phyloP scores from a whole-genome alignment of 2,797 vertebrate species.

The Astyanax mexicanus region DNA sequence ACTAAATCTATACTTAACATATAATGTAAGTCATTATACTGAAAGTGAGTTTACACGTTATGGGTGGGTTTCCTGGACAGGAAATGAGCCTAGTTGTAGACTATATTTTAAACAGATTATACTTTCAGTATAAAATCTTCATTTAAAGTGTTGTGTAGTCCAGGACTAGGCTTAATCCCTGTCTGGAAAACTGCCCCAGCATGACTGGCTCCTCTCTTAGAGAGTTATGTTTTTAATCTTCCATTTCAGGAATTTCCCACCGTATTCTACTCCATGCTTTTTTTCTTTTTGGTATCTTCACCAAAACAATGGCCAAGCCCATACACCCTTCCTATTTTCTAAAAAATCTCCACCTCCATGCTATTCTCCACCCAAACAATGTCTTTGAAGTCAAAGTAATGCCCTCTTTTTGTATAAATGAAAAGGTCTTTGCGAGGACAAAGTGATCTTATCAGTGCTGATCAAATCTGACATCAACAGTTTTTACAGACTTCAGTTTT shows the following conservation, averaged over 20 bases:
- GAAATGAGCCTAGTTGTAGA: no score
- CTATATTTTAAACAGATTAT: no score
- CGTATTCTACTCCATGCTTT: neutral
- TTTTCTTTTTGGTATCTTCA: constrained; percentile 15
- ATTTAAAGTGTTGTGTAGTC: no score
- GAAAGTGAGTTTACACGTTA: neutral
- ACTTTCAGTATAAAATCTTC: no score
- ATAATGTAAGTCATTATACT: neutral
- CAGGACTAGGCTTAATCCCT: no score
- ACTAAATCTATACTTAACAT: neutral
- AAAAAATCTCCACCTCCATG: constrained; percentile 2
- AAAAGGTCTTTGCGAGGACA: constrained; percentile 20
- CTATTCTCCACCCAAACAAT: constrained; percentile 20
- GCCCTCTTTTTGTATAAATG: constrained; percentile 27
- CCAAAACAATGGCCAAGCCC: constrained; percentile 25
- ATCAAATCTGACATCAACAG: constrained; percentile 4
- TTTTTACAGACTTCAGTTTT: constrained; percentile 26
- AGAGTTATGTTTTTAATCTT: constrained; percentile 8
- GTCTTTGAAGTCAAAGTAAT: constrained; percentile 47
- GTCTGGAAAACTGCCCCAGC: no score
- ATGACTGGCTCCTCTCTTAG: no score
- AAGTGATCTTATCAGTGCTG: constrained; percentile 20
- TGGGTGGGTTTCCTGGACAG: no score
- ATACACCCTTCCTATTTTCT: constrained; percentile 14
- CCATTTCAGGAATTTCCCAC: constrained; percentile 26